Evolutionary conservation across 2,888 invertebrate genomes (phyloP), one percentile per base, ranked within the genome.

Genomic region (Allacma fusca): DNA sequence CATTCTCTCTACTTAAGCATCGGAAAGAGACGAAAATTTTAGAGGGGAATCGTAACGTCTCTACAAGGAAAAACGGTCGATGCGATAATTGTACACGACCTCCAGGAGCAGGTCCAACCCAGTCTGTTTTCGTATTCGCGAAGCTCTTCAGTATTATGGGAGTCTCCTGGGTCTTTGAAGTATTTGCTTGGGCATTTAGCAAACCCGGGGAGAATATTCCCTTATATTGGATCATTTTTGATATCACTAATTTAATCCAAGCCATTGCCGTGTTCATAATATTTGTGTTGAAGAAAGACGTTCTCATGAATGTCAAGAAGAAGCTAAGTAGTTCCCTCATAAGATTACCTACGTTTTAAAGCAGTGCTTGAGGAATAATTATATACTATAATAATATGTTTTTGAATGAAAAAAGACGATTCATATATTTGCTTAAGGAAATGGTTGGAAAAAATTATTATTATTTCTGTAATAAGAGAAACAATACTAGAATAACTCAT

Each of bases 61-160:
- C 68, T 21, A 40, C 21, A 21, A 68, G 29, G 21, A 50, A 19
- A 21, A 71, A 71, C n/a, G 68, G 34, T 16, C 12, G 12, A 29
- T 13, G 24, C n/a, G 57, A 23, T 21, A 24, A 19, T 26, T 24
- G 26, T 50, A 21, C 50, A 5, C 19, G 9, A 50, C 2, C 50
- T 50, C 50, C 4, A 50, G 64, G 28, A 29, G 29, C 23, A 21
- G 4, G 43, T 23, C 26, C 62, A 1, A 71, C 29, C 1, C 50
- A 71, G 21, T 59, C 59, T 1, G 2, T 75, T 1, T 21, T 26
- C 5, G 16, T 75, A 13, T 75, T 75, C 50, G 75, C 67, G 7
- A 75, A 75, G 16, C 26, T 75, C 21, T 65, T 75, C 26, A 19
- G 40, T 29, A 65, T 68, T 0, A 75, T 75, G 75, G 75, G 75